Evolutionary conservation across 2,113 vertebrate species (phyloP), one percentile per base, ranked within the genome.

Genomic region (Siphamia tubifer): DNA sequence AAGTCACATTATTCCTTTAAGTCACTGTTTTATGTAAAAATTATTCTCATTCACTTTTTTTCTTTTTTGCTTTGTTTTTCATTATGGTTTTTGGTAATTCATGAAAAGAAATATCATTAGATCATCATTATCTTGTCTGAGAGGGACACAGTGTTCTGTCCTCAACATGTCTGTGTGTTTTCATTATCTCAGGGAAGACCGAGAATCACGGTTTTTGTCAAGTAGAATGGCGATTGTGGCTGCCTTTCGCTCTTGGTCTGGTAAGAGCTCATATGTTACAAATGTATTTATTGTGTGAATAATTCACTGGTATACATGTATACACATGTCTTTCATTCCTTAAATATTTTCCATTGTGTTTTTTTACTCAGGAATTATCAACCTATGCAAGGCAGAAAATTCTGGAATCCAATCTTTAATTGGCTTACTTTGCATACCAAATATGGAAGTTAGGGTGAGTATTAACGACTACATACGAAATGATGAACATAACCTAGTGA

Each of bases 141-240:
- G 16, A 23, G 48, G 32, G 68, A 62, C 43, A 28, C 10, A 1
- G n/a, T 55, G 17, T 68, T 8, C n/a, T n/a, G 16, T 47, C 3
- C 5, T 16, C 10, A 47, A 47, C 11, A 4, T 57, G 16, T 13
- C 2, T 55, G 6, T 51, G 2, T 77, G 20, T 72, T 55, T 61
- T 66, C 5, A 5, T 77, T 36, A 44, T 63, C 13, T 30, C 85
- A 99, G 98, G 87, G 98, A 99, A 68, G 98, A 99, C 91, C 90
- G 95, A 92, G 96, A 99, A 84, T 91, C 98, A 25, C 94, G 98
- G 4, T 98, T 99, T 82, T 85, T 98, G 81, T 95, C 98, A 11
- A 99, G 98, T 84, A 96, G 96, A 88, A 97, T 99, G 96, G 96
- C 96, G 40, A 98, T 99, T 68, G 96, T 99, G 58, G 96, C 98